Base-by-base conservation (phyloP, 2,797 vertebrate genomes). In the Propithecus deckenii region DNA sequence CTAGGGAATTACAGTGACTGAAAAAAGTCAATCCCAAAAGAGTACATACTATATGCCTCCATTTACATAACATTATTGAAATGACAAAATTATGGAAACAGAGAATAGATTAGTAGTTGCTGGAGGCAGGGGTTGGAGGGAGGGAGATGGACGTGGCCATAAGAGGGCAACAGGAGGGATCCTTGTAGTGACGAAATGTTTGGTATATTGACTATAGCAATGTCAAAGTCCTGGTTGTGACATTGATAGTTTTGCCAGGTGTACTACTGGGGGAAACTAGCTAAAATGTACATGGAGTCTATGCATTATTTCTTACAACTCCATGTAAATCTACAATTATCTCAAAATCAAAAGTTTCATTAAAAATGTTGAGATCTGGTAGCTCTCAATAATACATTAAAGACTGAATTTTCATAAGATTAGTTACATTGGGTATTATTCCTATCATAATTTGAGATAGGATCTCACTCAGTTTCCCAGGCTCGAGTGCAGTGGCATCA, bases 271-370 rank as follows among this genome's bases (percentile, higher is more conserved):
- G 76, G 57, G 84, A 92, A 63, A 59, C 38, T 46, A 0, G 59
- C 65, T 72, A 78, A 96, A 96, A 93, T 9, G 55, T 88, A 76
- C 30, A 23, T 50, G 67, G 22, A 13, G 18, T 90, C 71, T 65
- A 46, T 86, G 41, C 83, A 55, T 87, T 88, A 85, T 48, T 95
- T 95, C 48, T 74, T 92, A 59, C 1, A 76, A 61, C 32, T 63
- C 38, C 43, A 43, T 55, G 7, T 50, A 30, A 88, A 89, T 71
- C 43, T 48, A 86, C 7, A 76, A 48, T 65, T 46, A 90, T 81
- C 57, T 96, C 76, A 91, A 91, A 95, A 84, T 79, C 57, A 75
- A 38, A 95, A 71, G 23, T 52, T 80, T 48, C 59, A 86, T 83
- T 83, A 43, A 94, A 86, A 95, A 78, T 41, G 35, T 6, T 72